Base-by-base conservation (phyloP, 2,797 vertebrate genomes). In the Cuniculus paca region DNA sequence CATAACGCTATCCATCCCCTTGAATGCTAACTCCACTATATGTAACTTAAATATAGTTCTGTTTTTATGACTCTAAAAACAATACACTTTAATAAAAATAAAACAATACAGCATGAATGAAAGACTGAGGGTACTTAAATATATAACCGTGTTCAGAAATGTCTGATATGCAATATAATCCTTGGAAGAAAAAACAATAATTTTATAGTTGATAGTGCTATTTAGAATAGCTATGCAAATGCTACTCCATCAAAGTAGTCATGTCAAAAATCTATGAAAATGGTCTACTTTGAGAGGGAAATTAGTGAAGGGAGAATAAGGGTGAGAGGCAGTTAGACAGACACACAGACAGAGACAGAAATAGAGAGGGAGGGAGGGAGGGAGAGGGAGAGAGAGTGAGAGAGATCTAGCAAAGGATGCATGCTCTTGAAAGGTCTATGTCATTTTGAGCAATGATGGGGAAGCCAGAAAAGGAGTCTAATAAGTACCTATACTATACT, bases 371-470 rank as follows among this genome's bases (percentile, higher is more conserved):
- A 36, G 3, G 65, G 65, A 68, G 34, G 34, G 31, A 65, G 5
- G 63, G 61, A 65, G 11, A 16, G 61, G n/a, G 14, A n/a, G 16
- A 65, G 16, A 17, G 63, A 65, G 7, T 9, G 52, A 4, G 52
- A 52, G 50, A 54, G 17, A 77, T 26, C 19, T 42, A 39, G 52
- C 5, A 19, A 95, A 92, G 3, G 36, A 81, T 17, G 16, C n/a
- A 11, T 39, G 68, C 26, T 95, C 48, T 42, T 48, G 24, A 91
- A n/a, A 90, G 2, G 16, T 89, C 45, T 72, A 8, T 70, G 87
- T 90, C 8, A 88, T 90, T 93, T 78, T 91, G 39, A 90, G 91
- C 77, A 83, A 92, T 90, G 26, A 45, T 88, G 65, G n/a, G 22
- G 56, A 90, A 88, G 31, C 52, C 48, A 36, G 83, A 45, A 93